These are phyloP conservation scores for Enteromius radiatus DNA, from an alignment of 2,797 vertebrate genomes.

Conservation along the genomic window DNA sequence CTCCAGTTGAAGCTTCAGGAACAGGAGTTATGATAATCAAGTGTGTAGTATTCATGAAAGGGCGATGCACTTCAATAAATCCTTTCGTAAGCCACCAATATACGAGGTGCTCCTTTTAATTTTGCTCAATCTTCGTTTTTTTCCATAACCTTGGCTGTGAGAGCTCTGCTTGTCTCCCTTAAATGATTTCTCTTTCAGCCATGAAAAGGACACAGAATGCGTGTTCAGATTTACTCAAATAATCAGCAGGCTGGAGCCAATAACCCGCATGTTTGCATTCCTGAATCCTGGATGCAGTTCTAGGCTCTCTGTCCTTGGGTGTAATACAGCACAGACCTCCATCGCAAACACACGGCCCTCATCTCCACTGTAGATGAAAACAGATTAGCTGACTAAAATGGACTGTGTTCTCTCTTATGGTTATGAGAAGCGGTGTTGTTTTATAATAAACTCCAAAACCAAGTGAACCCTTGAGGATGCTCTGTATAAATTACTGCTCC, in stretches of 20 bases:
- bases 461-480: constrained; percentile 10
- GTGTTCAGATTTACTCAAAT: constrained; percentile 1
- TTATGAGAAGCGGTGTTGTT: constrained; percentile 1
- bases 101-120: background rate
- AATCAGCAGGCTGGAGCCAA: constrained; percentile 35
- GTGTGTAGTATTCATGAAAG: background rate
- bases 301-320: constrained; percentile 34
- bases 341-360: constrained; percentile 29
- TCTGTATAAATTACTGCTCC: background rate
- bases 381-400: constrained; percentile 29
- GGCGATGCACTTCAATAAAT: background rate
- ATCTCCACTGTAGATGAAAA: constrained; percentile 25
- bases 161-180: background rate
- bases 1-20: background rate
- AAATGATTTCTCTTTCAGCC: constrained; percentile 16
- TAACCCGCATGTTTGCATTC: constrained; percentile 43
- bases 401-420: constrained; percentile 7
- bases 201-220: background rate
- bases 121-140: background rate
- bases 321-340: constrained; percentile 45
- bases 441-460: constrained; percentile 42
- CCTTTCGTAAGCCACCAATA: background rate
- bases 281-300: constrained; percentile 41
- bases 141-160: constrained; percentile 17
- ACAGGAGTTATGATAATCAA: background rate